A percentile compares a stretch with the other conserved stretches of the same genome.
phyloP scores from a whole-genome alignment of 2,888 invertebrate species.

The Xestia sexstrigata region DNA sequence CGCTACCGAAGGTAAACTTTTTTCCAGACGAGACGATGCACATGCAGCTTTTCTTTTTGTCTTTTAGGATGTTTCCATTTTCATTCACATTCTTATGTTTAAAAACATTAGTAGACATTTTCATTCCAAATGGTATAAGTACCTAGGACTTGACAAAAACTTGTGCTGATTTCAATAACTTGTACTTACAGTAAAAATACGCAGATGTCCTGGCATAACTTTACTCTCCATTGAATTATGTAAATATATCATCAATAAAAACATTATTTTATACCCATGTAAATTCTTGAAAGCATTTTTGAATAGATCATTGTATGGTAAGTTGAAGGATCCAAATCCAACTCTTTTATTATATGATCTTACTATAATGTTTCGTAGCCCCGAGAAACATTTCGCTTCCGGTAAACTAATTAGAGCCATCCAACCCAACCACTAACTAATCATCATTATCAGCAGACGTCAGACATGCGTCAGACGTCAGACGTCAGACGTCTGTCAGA shows the following conservation, averaged over 20 bases:
- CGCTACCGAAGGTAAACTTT: neutral
- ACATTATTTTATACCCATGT: constrained; percentile 32
- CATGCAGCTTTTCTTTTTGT: neutral
- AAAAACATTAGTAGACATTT: neutral
- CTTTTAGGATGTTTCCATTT: neutral
- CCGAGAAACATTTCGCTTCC: neutral
- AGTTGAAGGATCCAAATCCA: neutral
- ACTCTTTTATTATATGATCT: too few relatives aligned
- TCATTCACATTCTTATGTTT: neutral
- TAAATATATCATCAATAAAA: constrained; percentile 25
- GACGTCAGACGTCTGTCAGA: too few relatives aligned
- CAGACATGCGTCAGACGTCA: too few relatives aligned
- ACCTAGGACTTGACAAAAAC: constrained; percentile 37
- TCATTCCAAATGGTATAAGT: neutral
- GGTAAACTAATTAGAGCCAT: neutral
- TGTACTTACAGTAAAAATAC: constrained; percentile 37
- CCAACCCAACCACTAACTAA: neutral
- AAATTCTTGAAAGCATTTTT: constrained; percentile 34
- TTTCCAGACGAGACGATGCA: neutral
- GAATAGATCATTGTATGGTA: constrained; percentile 11
- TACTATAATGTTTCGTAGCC: too few relatives aligned
- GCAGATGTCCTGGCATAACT: constrained; percentile 48
- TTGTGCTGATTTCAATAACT: constrained; percentile 43
- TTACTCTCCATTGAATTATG: constrained; percentile 23
- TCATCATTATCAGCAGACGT: too few relatives aligned